Base-by-base conservation (phyloP, 2,888 invertebrate species). In the Calephelis perditalis region DNA sequence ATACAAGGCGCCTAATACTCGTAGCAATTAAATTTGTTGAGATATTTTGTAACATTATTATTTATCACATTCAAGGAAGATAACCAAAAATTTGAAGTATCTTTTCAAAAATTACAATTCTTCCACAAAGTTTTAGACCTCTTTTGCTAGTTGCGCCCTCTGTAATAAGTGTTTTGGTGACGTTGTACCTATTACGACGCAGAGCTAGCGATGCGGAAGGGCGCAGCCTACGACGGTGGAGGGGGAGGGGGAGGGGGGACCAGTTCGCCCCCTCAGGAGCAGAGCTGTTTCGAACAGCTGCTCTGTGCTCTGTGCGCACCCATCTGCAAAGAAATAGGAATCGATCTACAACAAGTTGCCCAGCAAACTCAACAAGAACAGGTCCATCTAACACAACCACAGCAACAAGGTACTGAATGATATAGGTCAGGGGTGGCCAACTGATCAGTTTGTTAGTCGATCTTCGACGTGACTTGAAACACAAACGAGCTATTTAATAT, bases 321-420 rank as follows among this genome's bases (percentile, higher is more conserved):
- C 62, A 84, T 91, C 69, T 91, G 91, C 79, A 91, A 91, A 80
- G 91, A 91, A 74, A 3, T 91, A 46, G 91, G 91, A 9, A 69
- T 91, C 0, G 89, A 91, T 57, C 69, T 90, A 59, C 81, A 86
- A 60, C 87, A 86, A 58, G 35, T 80, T 57, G 76, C 77, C 55
- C 73, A 73, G 5, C 76, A 73, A 59, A 6, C 72, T 73, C 84
- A 80, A 35, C 79, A 82, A 12, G 85, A 88, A 15, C 87, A 88
- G 63, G 70, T 89, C 9, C 87, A 76, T 1, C 84, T 88, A 62
- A 88, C 82, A 3, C 82, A 83, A 62, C 79, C 82, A 7, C 73
- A 71, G 15, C 74, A 73, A 40, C 79, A 58, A 67, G 64, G 66
- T 69, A 63, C 46, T 57, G 45, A 40, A 40, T 70, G 64, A 62